These are phyloP conservation scores for Acyrthosiphon pisum DNA, from an alignment of 1,140 invertebrate genomes.

Conservation along the genomic window DNA sequence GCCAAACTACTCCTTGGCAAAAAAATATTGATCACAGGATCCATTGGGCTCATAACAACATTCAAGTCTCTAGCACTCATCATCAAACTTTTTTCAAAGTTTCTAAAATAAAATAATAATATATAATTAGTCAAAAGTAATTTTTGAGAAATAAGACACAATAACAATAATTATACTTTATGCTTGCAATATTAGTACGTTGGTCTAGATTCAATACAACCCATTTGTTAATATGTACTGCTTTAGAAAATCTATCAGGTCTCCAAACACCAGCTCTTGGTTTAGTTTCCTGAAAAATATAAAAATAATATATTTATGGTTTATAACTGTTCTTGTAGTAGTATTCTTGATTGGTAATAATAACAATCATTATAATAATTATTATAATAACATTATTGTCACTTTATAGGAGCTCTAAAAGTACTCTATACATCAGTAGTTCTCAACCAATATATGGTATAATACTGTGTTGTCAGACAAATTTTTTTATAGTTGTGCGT, in stretches of 20 bases:
- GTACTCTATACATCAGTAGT: too few relatives aligned
- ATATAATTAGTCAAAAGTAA: background rate
- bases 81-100: background rate
- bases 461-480: too few relatives aligned
- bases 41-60: background rate
- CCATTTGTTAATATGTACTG: slow-evolving; percentile 62
- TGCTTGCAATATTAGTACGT: background rate
- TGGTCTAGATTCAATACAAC: slow-evolving; percentile 64
- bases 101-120: slow-evolving; percentile 37
- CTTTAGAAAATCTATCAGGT: slow-evolving; percentile 62
- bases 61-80: background rate
- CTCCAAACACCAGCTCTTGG: slow-evolving; percentile 65
- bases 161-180: slow-evolving; percentile 26
- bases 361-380: too few relatives aligned
- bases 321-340: too few relatives aligned
- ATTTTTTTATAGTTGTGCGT: too few relatives aligned
- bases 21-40: background rate
- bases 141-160: background rate
- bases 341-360: too few relatives aligned
- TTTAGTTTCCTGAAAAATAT: background rate
- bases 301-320: background rate
- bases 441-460: too few relatives aligned
- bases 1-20: background rate
- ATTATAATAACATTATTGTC: too few relatives aligned
- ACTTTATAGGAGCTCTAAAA: too few relatives aligned